phyloP scores from a whole-genome alignment of 2,113 vertebrate species.

The Pao palembangensis region DNA sequence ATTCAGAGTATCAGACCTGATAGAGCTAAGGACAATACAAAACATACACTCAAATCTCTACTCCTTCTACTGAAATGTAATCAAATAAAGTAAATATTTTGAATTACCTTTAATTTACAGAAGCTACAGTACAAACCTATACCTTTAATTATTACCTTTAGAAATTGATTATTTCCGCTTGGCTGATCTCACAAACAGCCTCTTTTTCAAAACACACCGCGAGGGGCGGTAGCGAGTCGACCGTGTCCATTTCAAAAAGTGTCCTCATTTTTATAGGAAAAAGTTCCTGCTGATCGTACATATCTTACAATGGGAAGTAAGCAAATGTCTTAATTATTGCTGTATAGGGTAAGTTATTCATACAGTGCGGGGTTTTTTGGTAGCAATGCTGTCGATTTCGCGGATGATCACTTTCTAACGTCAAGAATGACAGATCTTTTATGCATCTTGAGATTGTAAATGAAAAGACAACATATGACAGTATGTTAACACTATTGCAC shows the following conservation, averaged over 20 bases:
- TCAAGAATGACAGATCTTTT: neutral
- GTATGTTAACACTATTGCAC: too few relatives aligned
- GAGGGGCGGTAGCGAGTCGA: conserved; percentile 28
- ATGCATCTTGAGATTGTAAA: neutral
- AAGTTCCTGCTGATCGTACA: conserved; percentile 29
- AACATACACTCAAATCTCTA: too few relatives aligned
- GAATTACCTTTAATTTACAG: too few relatives aligned
- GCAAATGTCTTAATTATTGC: neutral
- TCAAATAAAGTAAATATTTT: too few relatives aligned
- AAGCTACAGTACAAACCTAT: too few relatives aligned
- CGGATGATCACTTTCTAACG: conserved; percentile 32
- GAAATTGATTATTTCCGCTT: neutral
- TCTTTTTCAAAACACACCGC: conserved; percentile 14
- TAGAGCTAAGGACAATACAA: too few relatives aligned
- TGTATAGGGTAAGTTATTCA: conserved; percentile 6
- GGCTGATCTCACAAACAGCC: neutral
- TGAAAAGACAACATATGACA: neutral
- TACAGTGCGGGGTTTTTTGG: neutral
- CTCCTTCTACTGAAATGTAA: too few relatives aligned
- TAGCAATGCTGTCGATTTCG: neutral
- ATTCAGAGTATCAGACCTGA: too few relatives aligned
- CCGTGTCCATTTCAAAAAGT: conserved; percentile 16
- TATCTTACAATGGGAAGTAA: neutral
- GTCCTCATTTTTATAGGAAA: conserved; percentile 35
- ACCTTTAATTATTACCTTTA: too few relatives aligned